Evolutionary conservation across 2,113 vertebrate species (phyloP).

Genomic region (Ailurus styani): DNA sequence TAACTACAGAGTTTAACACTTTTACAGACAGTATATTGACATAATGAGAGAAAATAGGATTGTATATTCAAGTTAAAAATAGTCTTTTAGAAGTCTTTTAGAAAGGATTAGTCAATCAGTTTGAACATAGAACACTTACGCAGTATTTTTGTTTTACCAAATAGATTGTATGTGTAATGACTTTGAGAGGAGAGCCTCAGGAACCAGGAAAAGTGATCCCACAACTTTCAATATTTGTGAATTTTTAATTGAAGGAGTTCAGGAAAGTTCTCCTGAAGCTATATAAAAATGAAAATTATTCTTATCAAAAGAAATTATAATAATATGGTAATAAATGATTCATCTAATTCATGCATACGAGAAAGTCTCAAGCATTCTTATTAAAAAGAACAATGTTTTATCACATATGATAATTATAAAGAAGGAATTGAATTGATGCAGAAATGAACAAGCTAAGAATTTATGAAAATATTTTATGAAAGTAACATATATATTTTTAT

Average conservation of each 20-base stretch:
- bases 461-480: not conserved
- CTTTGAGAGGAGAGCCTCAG: not conserved
- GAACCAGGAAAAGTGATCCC: not conserved
- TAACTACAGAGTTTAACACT: not conserved
- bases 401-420: conserved; percentile 7
- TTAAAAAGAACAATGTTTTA: conserved; percentile 35
- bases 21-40: not conserved
- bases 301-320: conserved; percentile 46
- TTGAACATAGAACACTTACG: not conserved
- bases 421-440: not conserved
- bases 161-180: not conserved
- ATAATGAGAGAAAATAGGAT: not conserved
- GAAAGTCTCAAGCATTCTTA: conserved; percentile 44
- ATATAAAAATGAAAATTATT: conserved; percentile 52
- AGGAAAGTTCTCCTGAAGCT: conserved; percentile 35
- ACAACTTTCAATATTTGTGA: not conserved
- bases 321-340: conserved; percentile 55
- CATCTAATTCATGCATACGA: conserved; percentile 25
- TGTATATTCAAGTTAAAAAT: not conserved
- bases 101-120: not conserved
- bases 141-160: not conserved
- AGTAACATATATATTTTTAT: not conserved
- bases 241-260: not conserved
- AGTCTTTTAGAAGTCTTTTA: not conserved
- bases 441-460: not conserved